Conservation (phyloP, 2,888 invertebrate genomes). For the Phania funesta region DNA sequence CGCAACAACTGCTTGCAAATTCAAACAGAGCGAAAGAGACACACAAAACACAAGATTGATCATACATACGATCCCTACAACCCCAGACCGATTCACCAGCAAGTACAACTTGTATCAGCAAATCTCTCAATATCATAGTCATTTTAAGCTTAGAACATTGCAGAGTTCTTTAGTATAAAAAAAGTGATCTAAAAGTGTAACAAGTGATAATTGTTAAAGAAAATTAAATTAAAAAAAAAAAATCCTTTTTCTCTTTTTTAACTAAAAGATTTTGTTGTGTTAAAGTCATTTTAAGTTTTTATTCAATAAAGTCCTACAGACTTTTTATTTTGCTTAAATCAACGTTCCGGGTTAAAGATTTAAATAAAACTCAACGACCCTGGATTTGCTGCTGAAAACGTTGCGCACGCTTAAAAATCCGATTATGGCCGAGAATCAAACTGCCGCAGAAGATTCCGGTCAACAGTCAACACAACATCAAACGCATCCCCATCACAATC, state of each 20-base stretch:
- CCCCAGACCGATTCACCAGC: neutral
- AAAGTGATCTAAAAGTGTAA: neutral
- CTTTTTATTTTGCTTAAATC: neutral
- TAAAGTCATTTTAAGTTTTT: neutral
- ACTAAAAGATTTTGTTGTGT: neutral
- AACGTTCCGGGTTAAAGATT: conserved; percentile 34
- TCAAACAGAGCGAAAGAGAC: neutral
- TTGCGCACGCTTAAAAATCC: conserved; percentile 78
- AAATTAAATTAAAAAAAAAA: neutral
- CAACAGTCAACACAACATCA: conserved; percentile 77
- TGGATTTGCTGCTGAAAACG: conserved; percentile 79
- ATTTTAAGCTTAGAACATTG: conserved; percentile 6
- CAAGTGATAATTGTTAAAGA: neutral
- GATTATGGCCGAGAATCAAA: conserved; percentile 80
- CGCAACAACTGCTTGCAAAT: conserved; percentile 19
- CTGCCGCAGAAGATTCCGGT: conserved; percentile 80
- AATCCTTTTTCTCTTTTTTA: neutral
- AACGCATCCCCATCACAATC: conserved; percentile 69
- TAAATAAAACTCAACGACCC: conserved; percentile 72
- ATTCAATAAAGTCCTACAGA: neutral
- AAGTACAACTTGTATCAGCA: neutral
- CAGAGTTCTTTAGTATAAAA: conserved; percentile 8
- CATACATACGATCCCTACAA: conserved; percentile 23
- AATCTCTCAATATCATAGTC: conserved; percentile 6
- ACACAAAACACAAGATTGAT: conserved; percentile 21